Evolutionary conservation across 2,888 invertebrate species (phyloP).

Genomic region (Tenodera sinensis): DNA sequence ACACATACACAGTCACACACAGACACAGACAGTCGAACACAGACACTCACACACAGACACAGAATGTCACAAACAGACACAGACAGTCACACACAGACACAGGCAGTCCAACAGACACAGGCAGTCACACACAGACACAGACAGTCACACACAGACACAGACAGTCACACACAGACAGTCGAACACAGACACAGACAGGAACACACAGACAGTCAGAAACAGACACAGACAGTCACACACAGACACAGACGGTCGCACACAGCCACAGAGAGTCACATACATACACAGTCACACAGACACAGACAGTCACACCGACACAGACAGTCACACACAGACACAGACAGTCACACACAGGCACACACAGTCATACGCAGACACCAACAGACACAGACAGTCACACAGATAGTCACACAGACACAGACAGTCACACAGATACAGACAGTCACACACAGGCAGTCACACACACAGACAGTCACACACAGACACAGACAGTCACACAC

Average conservation of each 20-base stretch:
- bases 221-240: no score
- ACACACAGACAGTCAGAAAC: no score
- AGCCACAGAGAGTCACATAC: not conserved
- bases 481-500: not conserved
- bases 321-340: not conserved
- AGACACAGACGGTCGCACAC: no score
- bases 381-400: not conserved
- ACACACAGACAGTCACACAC: not conserved
- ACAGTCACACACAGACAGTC: not conserved
- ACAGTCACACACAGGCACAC: no score
- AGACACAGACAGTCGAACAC: no score
- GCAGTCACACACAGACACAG: no score
- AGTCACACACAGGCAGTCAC: no score
- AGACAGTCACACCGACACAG: not conserved
- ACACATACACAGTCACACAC: not conserved
- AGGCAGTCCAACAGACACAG: no score
- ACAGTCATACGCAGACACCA: no score
- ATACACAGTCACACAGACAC: not conserved
- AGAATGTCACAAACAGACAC: not conserved
- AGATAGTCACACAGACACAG: not conserved
- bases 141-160: not conserved
- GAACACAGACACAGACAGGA: no score
- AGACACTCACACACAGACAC: not conserved
- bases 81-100: not conserved
- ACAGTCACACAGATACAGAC: no score